Percentiles rank a stretch among this genome's conserved stretches.
phyloP scores from a whole-genome alignment of 2,888 invertebrate genomes.

The Torymus aiolomorphi region DNA sequence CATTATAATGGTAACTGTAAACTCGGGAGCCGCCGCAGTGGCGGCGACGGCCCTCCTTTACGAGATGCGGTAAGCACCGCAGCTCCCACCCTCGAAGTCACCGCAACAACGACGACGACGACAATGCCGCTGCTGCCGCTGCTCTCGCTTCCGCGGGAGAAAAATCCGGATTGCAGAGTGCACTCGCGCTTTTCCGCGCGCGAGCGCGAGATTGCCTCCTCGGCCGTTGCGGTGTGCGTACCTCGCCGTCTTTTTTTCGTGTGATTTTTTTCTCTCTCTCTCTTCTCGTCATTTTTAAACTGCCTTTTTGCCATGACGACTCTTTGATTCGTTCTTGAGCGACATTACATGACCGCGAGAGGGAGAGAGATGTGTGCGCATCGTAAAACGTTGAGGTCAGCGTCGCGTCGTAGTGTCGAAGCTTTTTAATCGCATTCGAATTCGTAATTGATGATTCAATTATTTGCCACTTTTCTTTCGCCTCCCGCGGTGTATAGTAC shows the following conservation, averaged over 20 bases:
- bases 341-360: constrained; percentile 14
- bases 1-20: constrained; percentile 50
- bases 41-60: constrained; percentile 11
- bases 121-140: neutral
- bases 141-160: constrained; percentile 26
- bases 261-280: neutral
- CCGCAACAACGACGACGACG: constrained; percentile 30
- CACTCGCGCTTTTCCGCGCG: constrained; percentile 2
- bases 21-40: neutral
- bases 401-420: too few relatives aligned
- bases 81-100: constrained; percentile 14
- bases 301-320: constrained; percentile 5
- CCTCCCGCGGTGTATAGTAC: too few relatives aligned
- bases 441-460: too few relatives aligned
- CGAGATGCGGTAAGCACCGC: constrained; percentile 46
- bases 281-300: neutral
- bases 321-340: constrained; percentile 21
- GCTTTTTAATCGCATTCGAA: neutral
- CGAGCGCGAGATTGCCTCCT: constrained; percentile 14
- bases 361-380: too few relatives aligned
- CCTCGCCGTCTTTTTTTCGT: neutral
- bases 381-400: neutral
- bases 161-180: constrained; percentile 29
- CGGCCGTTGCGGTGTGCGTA: constrained; percentile 4
- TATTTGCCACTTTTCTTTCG: constrained; percentile 1